A percentile compares a stretch with the other conserved stretches of the same genome.
These are phyloP conservation scores for Trialeurodes vaporariorum DNA, from an alignment of 1,140 invertebrate species.

Conservation along the genomic window DNA sequence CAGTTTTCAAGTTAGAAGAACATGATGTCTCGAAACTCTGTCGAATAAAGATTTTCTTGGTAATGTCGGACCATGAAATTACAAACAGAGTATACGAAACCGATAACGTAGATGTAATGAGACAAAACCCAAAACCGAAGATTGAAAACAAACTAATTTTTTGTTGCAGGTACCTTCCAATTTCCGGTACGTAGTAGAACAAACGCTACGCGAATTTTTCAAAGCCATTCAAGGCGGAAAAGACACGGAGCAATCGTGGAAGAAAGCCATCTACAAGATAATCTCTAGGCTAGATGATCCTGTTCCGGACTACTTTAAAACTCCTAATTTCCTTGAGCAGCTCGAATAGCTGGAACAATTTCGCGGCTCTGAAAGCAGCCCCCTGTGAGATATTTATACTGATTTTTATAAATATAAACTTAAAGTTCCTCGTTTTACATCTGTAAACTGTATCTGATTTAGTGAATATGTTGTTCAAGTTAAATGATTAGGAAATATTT, in stretches of 20 bases:
- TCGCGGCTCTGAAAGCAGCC: neutral
- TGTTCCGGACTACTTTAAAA: constrained; percentile 99
- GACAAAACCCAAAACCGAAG: too few relatives aligned
- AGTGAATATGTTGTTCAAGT: neutral
- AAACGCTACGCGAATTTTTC: constrained; percentile 97
- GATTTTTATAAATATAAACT: neutral
- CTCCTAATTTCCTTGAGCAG: constrained; percentile 97
- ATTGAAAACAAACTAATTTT: constrained; percentile 5
- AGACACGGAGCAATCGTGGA: constrained; percentile 98
- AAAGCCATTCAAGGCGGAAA: constrained; percentile 90
- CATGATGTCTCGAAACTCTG: too few relatives aligned
- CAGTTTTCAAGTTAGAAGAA: too few relatives aligned
- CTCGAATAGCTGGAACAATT: constrained; percentile 58
- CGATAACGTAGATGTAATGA: too few relatives aligned
- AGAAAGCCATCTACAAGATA: constrained; percentile 99
- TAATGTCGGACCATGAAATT: too few relatives aligned
- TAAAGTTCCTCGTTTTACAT: neutral
- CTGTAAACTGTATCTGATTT: neutral
- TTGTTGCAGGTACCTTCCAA: constrained; percentile 80
- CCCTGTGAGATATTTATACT: neutral
- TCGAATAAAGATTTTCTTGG: too few relatives aligned
- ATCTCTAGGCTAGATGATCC: constrained; percentile 97
- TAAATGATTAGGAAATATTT: neutral
- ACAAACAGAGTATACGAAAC: too few relatives aligned
- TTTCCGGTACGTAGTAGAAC: constrained; percentile 92